Conservation (phyloP, 2,113 vertebrate genomes). For the Lepus europaeus region DNA sequence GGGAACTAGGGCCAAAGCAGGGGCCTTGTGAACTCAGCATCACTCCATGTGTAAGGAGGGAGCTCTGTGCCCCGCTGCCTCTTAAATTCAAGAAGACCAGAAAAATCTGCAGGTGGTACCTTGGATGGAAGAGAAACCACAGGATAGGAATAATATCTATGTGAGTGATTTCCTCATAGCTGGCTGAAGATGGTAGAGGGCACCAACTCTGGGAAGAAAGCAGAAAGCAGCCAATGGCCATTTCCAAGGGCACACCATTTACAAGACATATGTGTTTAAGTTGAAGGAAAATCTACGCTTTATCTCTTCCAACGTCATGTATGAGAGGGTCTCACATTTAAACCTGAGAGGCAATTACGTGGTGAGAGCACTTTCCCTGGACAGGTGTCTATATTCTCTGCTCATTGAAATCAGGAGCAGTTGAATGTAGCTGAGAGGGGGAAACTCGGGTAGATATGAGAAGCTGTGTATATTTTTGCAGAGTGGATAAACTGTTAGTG, state of each 20-base stretch:
- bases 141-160: background rate
- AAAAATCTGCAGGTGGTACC: background rate
- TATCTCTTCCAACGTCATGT: background rate
- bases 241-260: background rate
- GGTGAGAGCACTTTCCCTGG: slow-evolving; percentile 37
- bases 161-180: background rate
- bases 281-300: background rate
- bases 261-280: background rate
- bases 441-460: background rate
- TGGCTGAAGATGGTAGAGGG: background rate
- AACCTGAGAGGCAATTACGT: slow-evolving; percentile 16
- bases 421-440: background rate
- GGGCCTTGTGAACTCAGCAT: background rate
- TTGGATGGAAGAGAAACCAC: background rate
- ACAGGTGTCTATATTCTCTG: slow-evolving; percentile 6
- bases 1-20: accelerated
- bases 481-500: slow-evolving; percentile 63
- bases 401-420: slow-evolving; percentile 37
- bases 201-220: background rate
- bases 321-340: background rate
- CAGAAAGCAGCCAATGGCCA: background rate
- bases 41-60: accelerated
- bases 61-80: accelerated
- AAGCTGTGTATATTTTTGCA: slow-evolving; percentile 48
- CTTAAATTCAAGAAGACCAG: background rate